Base-by-base conservation (phyloP, 2,797 vertebrate genomes). In the Gobio occitaniae region DNA sequence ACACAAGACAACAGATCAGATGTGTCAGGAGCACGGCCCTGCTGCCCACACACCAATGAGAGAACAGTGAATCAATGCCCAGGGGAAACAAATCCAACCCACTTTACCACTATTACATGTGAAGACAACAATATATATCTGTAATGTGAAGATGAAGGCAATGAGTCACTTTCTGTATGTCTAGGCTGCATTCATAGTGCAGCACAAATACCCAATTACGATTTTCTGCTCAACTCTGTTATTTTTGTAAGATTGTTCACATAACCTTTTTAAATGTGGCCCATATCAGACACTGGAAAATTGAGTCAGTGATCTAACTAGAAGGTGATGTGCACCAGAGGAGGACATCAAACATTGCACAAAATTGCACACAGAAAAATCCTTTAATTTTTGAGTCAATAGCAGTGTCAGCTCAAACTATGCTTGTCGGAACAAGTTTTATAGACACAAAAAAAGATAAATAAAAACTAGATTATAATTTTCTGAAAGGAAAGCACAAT, bases 1-100 rank as follows among this genome's bases (percentile, higher is more conserved):
- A 61, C 66, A 50, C 16, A 82, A 75, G 32, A 69, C 77, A 59
- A 63, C 80, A 84, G 61, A 66, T 82, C 44, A 87, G 86, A 81
- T 41, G 68, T 71, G 77, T 83, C 82, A 84, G 69, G 86, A 48
- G 61, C 82, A 77, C 0, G 32, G 36, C 69, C 75, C 75, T 29
- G 32, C 70, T 82, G 84, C 66, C 56, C 38, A 68, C 63, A 70
- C 84, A 54, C 66, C 48, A 77, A 38, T 83, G 81, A 83, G 10
- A 65, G 71, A 59, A 82, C 52, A 82, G 68, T 61, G 38, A 82
- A 82, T 63, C 19, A 19, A 82, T 56, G 71, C 84, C 56, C 59
- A 80, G 29, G 56, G 74, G 74, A 63, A 52, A 44, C 38, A 82
- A 77, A 85, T 71, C n/a, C 70, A 85, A 52, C 77, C 48, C 48